phyloP scores from a whole-genome alignment of 1,140 invertebrate genomes.

The Homalodisca vitripennis region DNA sequence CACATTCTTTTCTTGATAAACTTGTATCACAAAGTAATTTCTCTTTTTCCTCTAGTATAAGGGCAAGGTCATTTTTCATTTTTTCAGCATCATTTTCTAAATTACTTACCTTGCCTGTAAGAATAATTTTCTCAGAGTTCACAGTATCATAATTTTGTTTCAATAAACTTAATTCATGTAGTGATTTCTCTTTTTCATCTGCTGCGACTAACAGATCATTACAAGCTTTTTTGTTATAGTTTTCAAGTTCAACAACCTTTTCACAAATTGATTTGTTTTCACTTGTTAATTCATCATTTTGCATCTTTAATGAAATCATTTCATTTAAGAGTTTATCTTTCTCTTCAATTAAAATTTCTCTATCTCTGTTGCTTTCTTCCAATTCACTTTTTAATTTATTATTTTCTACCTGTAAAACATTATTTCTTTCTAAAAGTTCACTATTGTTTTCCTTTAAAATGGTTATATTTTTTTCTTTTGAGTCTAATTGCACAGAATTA shows the following conservation, averaged over 20 bases:
- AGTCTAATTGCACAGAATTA: not conserved
- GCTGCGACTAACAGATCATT: too few relatives aligned
- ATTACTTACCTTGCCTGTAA: not conserved
- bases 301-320: not conserved
- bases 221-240: too few relatives aligned
- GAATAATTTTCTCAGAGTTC: not conserved
- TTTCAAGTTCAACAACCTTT: too few relatives aligned
- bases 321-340: not conserved
- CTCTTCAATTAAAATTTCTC: not conserved
- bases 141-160: too few relatives aligned
- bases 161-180: too few relatives aligned
- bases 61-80: not conserved
- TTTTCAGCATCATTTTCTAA: not conserved
- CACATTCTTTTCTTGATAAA: not conserved
- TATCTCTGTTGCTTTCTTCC: not conserved
- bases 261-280: too few relatives aligned
- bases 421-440: not conserved
- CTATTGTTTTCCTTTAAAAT: not conserved
- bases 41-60: not conserved
- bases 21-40: not conserved
- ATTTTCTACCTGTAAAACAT: too few relatives aligned
- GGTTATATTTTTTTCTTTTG: conserved; percentile 1
- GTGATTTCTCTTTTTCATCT: too few relatives aligned
- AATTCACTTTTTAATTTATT: too few relatives aligned
- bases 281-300: not conserved